Base-by-base conservation (phyloP, 1,140 invertebrate species). In the Drosophila murphyi region DNA sequence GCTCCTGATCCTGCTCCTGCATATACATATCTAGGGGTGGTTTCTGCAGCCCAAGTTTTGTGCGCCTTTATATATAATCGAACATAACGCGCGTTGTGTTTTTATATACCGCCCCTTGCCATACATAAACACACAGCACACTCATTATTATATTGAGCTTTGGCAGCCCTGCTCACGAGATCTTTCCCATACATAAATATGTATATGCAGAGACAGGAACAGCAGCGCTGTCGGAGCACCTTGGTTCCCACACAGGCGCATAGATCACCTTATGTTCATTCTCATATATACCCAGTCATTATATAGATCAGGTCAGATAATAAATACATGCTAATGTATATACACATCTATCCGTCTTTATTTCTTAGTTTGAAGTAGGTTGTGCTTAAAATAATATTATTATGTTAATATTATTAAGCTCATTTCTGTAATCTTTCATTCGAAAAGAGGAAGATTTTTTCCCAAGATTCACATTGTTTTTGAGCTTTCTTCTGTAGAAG, bases 61-160 rank as follows among this genome's bases (percentile, higher is more conserved):
- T n/a, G 20, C 39, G 55, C 56, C 61, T 71, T 62, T 70, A 20
- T 20, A 20, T 77, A 72, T 34, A 5, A 34, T n/a, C 39, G 10
- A 64, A 57, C 52, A 62, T 37, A 54, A 41, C 51, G 35, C 41
- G 50, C 29, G 31, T 48, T 34, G 56, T 37, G n/a, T 83, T 55
- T 72, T 80, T 78, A 88, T 83, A 88, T 88, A 88, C 83, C 83
- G 85, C 83, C 83, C 83, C 76, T 89, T 50, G 10, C n/a, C 34
- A 39, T 63, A 47, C 31, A 64, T 68, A 79, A 65, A 54, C 61
- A 56, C 41, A 43, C 60, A 67, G 56, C 67, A 60, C 56, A 56
- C 34, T 20, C 60, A 67, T 56, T 72, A 60, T 57, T 31, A 43
- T 60, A 64, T 62, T 54, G 68, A 83, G 80, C 80, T 82, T 70